Evolutionary conservation across 2,113 vertebrate species (phyloP), one percentile per base, ranked within the genome.

Genomic region (Tyrannus savana): DNA sequence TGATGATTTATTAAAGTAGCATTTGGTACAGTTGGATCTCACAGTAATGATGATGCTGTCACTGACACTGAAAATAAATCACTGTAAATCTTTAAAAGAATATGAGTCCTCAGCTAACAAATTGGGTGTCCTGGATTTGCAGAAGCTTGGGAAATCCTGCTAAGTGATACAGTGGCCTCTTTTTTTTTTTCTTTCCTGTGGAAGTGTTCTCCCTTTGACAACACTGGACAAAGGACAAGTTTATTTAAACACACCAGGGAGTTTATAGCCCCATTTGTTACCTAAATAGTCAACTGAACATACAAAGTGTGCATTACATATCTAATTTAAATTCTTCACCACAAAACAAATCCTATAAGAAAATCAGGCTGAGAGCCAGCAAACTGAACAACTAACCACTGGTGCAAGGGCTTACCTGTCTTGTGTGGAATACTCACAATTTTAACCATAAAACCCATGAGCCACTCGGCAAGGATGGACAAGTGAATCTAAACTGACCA

Each of bases 1-100:
- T 94, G 53, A 93, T 93, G 91, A 97, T 98, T 97, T 97, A 98
- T 97, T 96, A 96, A 95, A 4, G 18, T 92, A 97, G 95, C 81
- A 96, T 96, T 79, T 55, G 27, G 63, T 64, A 95, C 84, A 96
- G 74, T 60, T 85, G 93, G 67, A 90, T 79, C 74, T 42, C 64
- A 58, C 27, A 85, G 90, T 92, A 96, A 97, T 75, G 58, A 95
- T 96, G 94, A 90, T 92, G 73, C 33, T 80, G 78, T 95, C 93
- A 94, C 66, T 97, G 78, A 90, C 86, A 47, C 80, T 15, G 84
- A 80, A 96, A 95, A 97, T 95, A 96, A 96, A 89, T 87, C 84
- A 88, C 69, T 55, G 33, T 76, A 82, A 41, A 56, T 88, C 52
- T 95, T 96, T 44, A 93, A 92, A 89, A 87, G 73, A 96, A 67